Percentiles rank a stretch among this genome's conserved stretches.
These are phyloP conservation scores for Sciurus niger DNA, from an alignment of 2,113 vertebrate genomes.

Conservation along the genomic window DNA sequence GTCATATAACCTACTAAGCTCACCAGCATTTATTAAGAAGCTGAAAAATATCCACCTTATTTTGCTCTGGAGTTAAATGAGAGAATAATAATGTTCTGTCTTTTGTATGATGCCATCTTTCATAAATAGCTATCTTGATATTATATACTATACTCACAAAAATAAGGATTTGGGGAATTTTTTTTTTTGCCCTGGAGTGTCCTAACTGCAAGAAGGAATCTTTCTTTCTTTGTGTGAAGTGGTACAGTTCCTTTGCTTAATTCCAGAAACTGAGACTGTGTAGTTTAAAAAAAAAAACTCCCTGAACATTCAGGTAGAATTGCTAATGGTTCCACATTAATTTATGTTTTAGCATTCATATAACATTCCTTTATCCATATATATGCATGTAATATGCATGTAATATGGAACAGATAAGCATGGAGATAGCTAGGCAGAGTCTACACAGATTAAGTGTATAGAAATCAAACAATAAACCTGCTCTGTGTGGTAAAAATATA, in stretches of 20 bases:
- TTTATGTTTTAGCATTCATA: background rate
- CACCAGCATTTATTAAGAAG: background rate
- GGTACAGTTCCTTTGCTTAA: background rate
- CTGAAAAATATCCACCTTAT: constrained; percentile 19
- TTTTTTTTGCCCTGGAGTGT: background rate
- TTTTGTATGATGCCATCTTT: background rate
- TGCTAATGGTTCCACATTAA: background rate
- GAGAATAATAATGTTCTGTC: constrained; percentile 13
- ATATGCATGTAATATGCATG: background rate
- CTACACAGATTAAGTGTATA: background rate
- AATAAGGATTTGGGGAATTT: background rate
- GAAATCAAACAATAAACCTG: background rate
- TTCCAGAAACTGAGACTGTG: background rate
- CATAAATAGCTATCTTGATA: constrained; percentile 16
- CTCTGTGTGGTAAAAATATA: background rate
- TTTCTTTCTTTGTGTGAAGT: background rate
- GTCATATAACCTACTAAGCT: background rate
- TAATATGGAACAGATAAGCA: background rate
- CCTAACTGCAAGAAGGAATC: background rate
- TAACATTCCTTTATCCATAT: background rate
- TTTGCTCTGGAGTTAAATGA: background rate
- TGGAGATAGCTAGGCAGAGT: background rate
- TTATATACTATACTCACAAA: background rate
- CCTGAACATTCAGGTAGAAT: background rate
- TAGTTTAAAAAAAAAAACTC: constrained; percentile 46